Evolutionary conservation across 2,797 vertebrate genomes (phyloP), one percentile per base, ranked within the genome.

Genomic region (Mallotus villosus): DNA sequence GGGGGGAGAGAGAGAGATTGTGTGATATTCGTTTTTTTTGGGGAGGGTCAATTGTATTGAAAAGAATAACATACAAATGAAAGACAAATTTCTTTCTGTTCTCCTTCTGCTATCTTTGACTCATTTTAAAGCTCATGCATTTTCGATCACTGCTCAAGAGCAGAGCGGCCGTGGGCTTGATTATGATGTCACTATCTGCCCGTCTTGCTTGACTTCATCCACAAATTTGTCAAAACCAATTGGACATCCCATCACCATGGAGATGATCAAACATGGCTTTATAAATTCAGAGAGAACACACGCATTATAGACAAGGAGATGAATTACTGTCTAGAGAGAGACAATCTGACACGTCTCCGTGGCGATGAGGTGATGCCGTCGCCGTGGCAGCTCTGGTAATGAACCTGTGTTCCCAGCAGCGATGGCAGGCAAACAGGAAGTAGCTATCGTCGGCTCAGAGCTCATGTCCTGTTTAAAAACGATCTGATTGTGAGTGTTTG

Each of bases 331-430:
- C 85, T 86, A 82, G 69, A 78, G 69, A 78, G 77, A 81, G 73
- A 68, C 74, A 74, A 77, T 81, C 77, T 87, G 86, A 87, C 87
- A 84, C 83, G 84, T 88, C 81, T 77, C 77, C 74, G 67, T 9
- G 66, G 73, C 63, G 71, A 81, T 63, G 41, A 37, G 21, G 37
- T 53, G 69, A 71, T 64, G 67, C 80, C 16, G 17, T 53, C 5
- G 68, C 64, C 34, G 78, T 87, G 88, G 87, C 87, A 86, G 70
- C 76, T 82, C 81, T 78, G 87, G 89, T 92, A 92, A 92, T 92
- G 85, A 90, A 90, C 87, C 78, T 67, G 78, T 90, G 87, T 86
- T 81, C 55, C 71, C 77, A 75, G 78, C 84, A 86, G 76, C 72
- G 78, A 73, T 9, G 22, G 74, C n/a, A 19, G 51, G 60, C 57